phyloP scores from a whole-genome alignment of 2,797 vertebrate genomes.

The Lemur catta region DNA sequence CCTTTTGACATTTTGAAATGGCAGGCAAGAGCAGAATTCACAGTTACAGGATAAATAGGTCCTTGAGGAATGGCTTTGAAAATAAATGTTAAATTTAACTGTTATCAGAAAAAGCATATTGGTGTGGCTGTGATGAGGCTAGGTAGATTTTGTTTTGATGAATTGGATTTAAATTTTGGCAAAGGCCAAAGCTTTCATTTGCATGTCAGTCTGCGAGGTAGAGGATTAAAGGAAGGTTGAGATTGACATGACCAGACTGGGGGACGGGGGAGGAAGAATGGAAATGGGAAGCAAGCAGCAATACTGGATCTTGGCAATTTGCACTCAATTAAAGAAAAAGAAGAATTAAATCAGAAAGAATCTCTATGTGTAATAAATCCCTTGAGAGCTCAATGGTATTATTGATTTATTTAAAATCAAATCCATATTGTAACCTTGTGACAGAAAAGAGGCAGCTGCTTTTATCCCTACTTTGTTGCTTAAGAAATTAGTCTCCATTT shows the following conservation, averaged over 20 bases:
- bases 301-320: neutral
- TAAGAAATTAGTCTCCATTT: slow-evolving; percentile 37
- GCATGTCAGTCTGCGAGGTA: neutral
- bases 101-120: neutral
- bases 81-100: slow-evolving; percentile 13
- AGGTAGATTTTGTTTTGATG: neutral
- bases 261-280: neutral
- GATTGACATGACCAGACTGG: neutral
- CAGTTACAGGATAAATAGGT: neutral
- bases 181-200: slow-evolving; percentile 34
- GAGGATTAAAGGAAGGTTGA: slow-evolving; percentile 35
- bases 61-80: slow-evolving; percentile 22
- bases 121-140: neutral
- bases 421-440: neutral
- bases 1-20: slow-evolving; percentile 24
- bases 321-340: neutral
- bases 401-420: slow-evolving; percentile 36
- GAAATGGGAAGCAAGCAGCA: neutral
- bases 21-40: slow-evolving; percentile 1
- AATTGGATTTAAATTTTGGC: slow-evolving; percentile 41
- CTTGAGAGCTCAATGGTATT: neutral
- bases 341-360: slow-evolving; percentile 15
- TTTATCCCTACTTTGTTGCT: neutral
- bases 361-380: slow-evolving; percentile 11
- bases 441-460: slow-evolving; percentile 15